These are phyloP conservation scores for Eutolmus rufibarbis DNA, from an alignment of 2,888 invertebrate genomes.

Conservation along the genomic window DNA sequence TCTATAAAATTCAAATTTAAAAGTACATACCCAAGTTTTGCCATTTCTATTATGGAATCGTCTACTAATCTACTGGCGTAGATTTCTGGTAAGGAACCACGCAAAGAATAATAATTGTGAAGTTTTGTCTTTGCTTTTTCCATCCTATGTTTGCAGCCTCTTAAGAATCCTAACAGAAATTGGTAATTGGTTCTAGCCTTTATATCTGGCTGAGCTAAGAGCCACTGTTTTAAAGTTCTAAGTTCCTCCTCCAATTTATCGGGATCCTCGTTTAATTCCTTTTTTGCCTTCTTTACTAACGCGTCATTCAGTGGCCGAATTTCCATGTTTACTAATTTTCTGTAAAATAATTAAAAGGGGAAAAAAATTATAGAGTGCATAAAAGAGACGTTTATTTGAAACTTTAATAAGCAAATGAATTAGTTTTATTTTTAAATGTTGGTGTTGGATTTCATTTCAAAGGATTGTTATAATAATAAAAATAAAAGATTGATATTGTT, in stretches of 20 bases:
- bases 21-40: neutral
- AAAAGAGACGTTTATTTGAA: too few relatives aligned
- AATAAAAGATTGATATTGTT: too few relatives aligned
- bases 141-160: constrained; percentile 70
- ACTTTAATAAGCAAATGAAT: too few relatives aligned
- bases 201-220: constrained; percentile 67
- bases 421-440: too few relatives aligned
- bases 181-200: constrained; percentile 68
- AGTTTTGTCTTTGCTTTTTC: constrained; percentile 53
- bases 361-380: too few relatives aligned
- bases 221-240: constrained; percentile 61
- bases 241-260: neutral
- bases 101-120: neutral
- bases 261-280: neutral
- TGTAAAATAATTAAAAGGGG: neutral
- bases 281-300: neutral
- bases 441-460: too few relatives aligned
- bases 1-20: neutral
- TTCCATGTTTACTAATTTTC: neutral
- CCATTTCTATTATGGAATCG: neutral
- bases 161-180: constrained; percentile 67
- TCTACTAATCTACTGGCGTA: neutral
- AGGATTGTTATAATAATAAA: too few relatives aligned
- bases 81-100: neutral
- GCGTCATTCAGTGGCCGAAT: neutral